Evolutionary conservation across 2,888 invertebrate genomes (phyloP).

Genomic region (Allygus modestus): DNA sequence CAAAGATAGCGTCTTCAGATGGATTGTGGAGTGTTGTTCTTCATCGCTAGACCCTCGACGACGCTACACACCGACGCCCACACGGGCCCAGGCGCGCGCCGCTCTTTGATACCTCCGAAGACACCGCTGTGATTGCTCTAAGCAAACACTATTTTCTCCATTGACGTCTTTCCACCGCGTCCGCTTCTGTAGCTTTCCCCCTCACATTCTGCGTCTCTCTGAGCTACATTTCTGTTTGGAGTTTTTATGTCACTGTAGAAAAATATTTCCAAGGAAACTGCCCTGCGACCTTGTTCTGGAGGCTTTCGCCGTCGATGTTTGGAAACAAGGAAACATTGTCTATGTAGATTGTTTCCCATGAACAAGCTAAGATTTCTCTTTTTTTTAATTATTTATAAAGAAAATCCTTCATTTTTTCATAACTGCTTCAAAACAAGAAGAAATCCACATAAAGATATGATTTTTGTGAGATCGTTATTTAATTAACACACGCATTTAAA

Average conservation of each 20-base stretch:
- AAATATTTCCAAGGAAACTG: conserved; percentile 24
- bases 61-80: no score
- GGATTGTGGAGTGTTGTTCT: no score
- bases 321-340: background rate
- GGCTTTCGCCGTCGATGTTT: background rate
- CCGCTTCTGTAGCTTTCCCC: background rate
- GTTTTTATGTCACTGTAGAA: background rate
- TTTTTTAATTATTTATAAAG: no score
- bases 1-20: no score
- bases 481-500: no score
- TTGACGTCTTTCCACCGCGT: conserved; percentile 13
- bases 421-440: no score
- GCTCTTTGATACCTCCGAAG: background rate
- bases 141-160: conserved; percentile 24
- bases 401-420: no score
- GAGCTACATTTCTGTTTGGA: conserved; percentile 11
- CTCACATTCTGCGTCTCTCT: conserved; percentile 6
- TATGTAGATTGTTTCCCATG: no score
- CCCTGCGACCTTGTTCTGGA: conserved; percentile 2
- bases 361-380: no score
- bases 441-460: no score
- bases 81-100: background rate
- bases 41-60: no score
- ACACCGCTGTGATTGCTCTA: background rate
- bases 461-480: no score